Evolutionary conservation across 2,797 vertebrate genomes (phyloP).

Genomic region (Rhynchonycteris naso): DNA sequence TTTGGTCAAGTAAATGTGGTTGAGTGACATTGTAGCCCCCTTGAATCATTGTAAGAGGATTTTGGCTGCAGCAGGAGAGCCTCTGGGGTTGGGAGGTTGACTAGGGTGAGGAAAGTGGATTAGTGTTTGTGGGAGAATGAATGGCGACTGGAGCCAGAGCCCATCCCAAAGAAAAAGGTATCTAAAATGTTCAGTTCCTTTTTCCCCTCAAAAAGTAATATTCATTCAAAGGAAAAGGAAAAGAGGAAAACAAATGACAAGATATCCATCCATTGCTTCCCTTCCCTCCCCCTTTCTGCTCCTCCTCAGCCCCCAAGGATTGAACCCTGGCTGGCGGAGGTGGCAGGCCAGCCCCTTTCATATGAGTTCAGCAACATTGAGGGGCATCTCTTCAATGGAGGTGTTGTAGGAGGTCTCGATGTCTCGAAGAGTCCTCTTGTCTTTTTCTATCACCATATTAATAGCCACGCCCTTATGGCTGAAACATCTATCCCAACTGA

Average conservation of each 20-base stretch:
- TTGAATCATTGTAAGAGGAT: conserved; percentile 4
- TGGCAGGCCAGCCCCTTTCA: conserved; percentile 80
- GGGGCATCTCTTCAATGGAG: conserved; percentile 96
- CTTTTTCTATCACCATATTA: conserved; percentile 96
- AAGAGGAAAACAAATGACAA: conserved; percentile 73
- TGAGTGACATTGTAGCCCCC: neutral
- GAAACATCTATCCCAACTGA: conserved; percentile 94
- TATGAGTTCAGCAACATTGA: conserved; percentile 96
- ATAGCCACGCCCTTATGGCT: conserved; percentile 96
- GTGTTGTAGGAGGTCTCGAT: conserved; percentile 98
- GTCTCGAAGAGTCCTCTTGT: conserved; percentile 94
- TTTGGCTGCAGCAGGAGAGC: conserved; percentile 56
- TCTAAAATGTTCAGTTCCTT: conserved; percentile 80
- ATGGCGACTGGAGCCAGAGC: conserved; percentile 67
- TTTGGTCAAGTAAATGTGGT: conserved; percentile 73
- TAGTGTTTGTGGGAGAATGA: conserved; percentile 73
- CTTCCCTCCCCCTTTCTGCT: conserved; percentile 71
- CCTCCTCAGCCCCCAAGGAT: conserved; percentile 42
- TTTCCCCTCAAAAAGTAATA: conserved; percentile 86
- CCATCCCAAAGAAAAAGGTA: conserved; percentile 78
- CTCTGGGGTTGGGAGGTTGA: conserved; percentile 49
- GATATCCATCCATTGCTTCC: conserved; percentile 79
- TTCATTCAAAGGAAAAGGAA: conserved; percentile 83
- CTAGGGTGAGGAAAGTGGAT: conserved; percentile 49
- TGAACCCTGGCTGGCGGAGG: conserved; percentile 35